These are phyloP conservation scores for Abrostola tripartita DNA, from an alignment of 2,888 invertebrate species.

Conservation along the genomic window DNA sequence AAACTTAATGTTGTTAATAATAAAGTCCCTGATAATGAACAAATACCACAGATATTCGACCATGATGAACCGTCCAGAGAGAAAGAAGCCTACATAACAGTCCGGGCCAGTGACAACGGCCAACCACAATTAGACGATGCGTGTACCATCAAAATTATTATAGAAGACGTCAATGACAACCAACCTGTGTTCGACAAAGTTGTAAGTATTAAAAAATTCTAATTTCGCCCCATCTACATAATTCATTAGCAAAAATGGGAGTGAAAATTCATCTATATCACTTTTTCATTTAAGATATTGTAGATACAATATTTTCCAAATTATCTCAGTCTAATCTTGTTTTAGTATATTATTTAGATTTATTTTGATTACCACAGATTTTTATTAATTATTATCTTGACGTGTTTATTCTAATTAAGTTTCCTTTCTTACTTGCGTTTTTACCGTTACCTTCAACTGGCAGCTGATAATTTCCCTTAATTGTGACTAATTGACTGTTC, in stretches of 20 bases:
- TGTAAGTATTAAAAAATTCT: slow-evolving; percentile 85
- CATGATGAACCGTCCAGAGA: slow-evolving; percentile 96
- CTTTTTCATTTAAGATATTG: too few relatives aligned
- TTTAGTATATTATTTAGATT: too few relatives aligned
- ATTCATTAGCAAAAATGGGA: too few relatives aligned
- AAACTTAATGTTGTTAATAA: neutral
- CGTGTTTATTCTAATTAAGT: slow-evolving; percentile 35
- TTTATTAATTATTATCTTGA: slow-evolving; percentile 2
- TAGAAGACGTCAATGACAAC: slow-evolving; percentile 98
- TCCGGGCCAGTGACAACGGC: slow-evolving; percentile 97
- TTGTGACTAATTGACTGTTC: slow-evolving; percentile 67
- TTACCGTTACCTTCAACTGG: slow-evolving; percentile 45
- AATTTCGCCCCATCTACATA: neutral
- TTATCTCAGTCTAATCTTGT: too few relatives aligned
- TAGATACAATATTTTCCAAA: too few relatives aligned
- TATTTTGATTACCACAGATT: too few relatives aligned
- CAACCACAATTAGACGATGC: slow-evolving; percentile 96
- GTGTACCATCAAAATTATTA: slow-evolving; percentile 97
- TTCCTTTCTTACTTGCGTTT: slow-evolving; percentile 20
- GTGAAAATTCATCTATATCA: too few relatives aligned
- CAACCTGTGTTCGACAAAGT: slow-evolving; percentile 93
- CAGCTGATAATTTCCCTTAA: slow-evolving; percentile 42
- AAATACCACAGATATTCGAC: slow-evolving; percentile 91
- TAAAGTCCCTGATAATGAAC: slow-evolving; percentile 25
- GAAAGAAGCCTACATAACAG: slow-evolving; percentile 95